Percentiles rank a stretch among this genome's conserved stretches.
phyloP scores from a whole-genome alignment of 1,140 invertebrate species.

The Drosophila murphyi region DNA sequence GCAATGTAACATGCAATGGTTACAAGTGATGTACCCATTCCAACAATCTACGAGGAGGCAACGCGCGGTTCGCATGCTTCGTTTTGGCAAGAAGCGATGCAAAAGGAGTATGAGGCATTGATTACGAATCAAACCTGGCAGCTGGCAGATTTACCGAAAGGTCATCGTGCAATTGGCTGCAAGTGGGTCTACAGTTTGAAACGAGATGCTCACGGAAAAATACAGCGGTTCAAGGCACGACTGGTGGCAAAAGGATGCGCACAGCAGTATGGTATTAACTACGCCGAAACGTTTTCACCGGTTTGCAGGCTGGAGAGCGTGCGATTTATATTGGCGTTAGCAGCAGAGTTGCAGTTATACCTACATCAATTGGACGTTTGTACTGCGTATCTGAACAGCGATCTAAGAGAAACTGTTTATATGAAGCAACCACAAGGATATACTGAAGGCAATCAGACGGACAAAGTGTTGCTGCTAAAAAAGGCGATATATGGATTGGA shows the following conservation, averaged over 20 bases:
- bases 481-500: no score
- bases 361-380: background rate
- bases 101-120: background rate
- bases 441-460: background rate
- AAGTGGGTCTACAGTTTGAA: background rate
- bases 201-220: background rate
- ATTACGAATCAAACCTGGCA: slow-evolving; percentile 1
- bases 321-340: background rate
- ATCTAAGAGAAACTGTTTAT: no score
- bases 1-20: background rate
- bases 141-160: background rate
- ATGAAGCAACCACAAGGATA: no score
- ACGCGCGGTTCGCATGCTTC: no score
- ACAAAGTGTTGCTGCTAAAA: no score
- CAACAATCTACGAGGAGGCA: no score
- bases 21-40: background rate
- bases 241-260: background rate
- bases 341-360: background rate
- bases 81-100: no score
- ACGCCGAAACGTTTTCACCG: background rate
- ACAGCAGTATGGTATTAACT: background rate
- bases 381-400: no score
- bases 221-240: background rate
- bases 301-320: background rate
- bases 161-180: background rate